Conservation (phyloP, 2,113 vertebrate species). For the Coregonus clupeaformis region DNA sequence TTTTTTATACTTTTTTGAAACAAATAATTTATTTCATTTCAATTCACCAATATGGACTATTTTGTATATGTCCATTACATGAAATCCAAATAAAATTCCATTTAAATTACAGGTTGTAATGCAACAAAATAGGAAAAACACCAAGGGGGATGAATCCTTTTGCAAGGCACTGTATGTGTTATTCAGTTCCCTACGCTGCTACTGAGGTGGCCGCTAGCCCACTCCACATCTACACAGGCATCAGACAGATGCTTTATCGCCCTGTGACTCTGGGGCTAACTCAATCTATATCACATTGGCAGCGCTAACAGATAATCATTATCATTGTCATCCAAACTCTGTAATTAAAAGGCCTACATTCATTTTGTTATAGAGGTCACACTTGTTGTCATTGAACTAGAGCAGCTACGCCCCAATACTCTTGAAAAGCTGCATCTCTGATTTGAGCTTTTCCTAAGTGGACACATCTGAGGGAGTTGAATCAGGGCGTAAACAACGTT, state of each 20-base stretch:
- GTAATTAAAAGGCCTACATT: conserved; percentile 65
- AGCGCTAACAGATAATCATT: conserved; percentile 67
- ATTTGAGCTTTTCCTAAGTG: background rate
- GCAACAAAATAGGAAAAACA: too few species aligned
- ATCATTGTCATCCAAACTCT: conserved; percentile 45
- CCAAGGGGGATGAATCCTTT: too few species aligned
- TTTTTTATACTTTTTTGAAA: too few species aligned
- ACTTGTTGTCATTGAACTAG: conserved; percentile 37
- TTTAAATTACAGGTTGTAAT: too few species aligned
- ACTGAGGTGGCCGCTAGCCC: conserved; percentile 9
- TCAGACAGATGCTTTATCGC: conserved; percentile 45
- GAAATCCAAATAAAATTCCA: too few species aligned
- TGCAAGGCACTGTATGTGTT: conserved; percentile 2
- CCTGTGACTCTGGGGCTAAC: conserved; percentile 39
- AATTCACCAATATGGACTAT: too few species aligned
- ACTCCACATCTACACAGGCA: conserved; percentile 36
- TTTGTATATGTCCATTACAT: too few species aligned
- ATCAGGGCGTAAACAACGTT: background rate
- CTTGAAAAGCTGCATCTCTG: conserved; percentile 5
- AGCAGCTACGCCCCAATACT: conserved; percentile 24
- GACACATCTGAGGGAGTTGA: background rate
- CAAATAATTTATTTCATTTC: too few species aligned
- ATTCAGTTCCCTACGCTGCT: conserved; percentile 20
- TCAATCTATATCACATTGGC: conserved; percentile 56
- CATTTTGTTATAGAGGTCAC: conserved; percentile 60